These are phyloP conservation scores for Mythimna pallens DNA, from an alignment of 2,888 invertebrate genomes.

Conservation along the genomic window DNA sequence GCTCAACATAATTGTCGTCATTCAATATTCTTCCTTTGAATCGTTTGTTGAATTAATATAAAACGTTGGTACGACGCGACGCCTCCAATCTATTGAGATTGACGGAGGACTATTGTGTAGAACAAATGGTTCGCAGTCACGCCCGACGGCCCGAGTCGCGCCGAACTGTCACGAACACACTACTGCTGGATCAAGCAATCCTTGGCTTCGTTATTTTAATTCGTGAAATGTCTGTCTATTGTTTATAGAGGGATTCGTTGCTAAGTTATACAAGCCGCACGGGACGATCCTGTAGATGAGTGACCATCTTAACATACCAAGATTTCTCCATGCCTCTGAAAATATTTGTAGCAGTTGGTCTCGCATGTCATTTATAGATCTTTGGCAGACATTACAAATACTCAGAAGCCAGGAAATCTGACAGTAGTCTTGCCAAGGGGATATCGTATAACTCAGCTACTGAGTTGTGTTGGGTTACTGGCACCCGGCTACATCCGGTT, in stretches of 20 bases:
- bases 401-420: not conserved
- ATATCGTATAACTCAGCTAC: too few relatives aligned
- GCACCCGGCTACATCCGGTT: too few relatives aligned
- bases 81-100: slow-evolving; percentile 51
- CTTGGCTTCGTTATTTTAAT: slow-evolving; percentile 17
- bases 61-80: slow-evolving; percentile 42
- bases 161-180: slow-evolving; percentile 35
- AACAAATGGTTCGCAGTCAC: slow-evolving; percentile 35
- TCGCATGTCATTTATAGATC: too few relatives aligned
- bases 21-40: slow-evolving; percentile 49
- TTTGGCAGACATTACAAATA: too few relatives aligned
- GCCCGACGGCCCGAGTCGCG: slow-evolving; percentile 2
- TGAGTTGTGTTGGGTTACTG: too few relatives aligned
- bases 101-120: slow-evolving; percentile 50
- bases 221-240: slow-evolving; percentile 6
- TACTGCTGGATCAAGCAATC: not conserved
- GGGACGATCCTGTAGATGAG: not conserved
- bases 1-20: slow-evolving; percentile 48
- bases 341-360: too few relatives aligned
- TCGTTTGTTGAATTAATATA: slow-evolving; percentile 53
- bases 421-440: too few relatives aligned
- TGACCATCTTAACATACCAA: too few relatives aligned
- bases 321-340: too few relatives aligned
- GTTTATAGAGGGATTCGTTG: not conserved
- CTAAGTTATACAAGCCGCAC: not conserved